Conservation (phyloP, 2,888 invertebrate genomes). For the Notocelia uddmanniana region DNA sequence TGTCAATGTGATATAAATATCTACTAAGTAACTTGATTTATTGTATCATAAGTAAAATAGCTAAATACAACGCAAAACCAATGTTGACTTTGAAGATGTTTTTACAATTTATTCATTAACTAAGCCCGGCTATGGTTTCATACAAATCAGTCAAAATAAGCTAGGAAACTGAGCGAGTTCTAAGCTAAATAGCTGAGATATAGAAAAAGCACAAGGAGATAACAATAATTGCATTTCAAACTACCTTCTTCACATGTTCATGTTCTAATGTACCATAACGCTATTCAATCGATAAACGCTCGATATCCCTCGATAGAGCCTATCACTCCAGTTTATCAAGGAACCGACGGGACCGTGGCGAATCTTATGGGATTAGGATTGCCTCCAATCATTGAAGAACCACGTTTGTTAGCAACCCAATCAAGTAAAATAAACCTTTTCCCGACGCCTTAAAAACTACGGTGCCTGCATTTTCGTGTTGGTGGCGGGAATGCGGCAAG, state of each 20-base stretch:
- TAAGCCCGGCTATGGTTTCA: neutral
- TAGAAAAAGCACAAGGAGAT: neutral
- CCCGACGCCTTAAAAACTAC: neutral
- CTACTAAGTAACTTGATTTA: too few relatives aligned
- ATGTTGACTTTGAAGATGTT: too few relatives aligned
- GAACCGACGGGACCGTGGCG: conserved; percentile 27
- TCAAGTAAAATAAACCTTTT: conserved; percentile 14
- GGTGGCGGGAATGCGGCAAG: conserved; percentile 24
- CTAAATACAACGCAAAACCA: too few relatives aligned
- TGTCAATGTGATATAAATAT: neutral
- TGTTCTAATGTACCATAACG: neutral
- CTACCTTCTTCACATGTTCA: conserved; percentile 1
- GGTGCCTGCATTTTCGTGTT: neutral
- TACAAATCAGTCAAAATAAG: too few relatives aligned
- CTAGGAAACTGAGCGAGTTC: too few relatives aligned
- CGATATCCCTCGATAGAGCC: conserved; percentile 15
- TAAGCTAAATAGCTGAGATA: too few relatives aligned
- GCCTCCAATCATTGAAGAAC: conserved; percentile 33
- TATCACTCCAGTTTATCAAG: conserved; percentile 30
- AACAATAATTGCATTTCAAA: conserved; percentile 6
- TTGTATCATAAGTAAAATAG: too few relatives aligned
- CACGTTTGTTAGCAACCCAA: neutral
- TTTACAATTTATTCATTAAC: too few relatives aligned
- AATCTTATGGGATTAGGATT: conserved; percentile 41
- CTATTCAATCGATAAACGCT: neutral